Percentiles rank a stretch among this genome's conserved stretches.
phyloP scores from a whole-genome alignment of 2,888 invertebrate genomes.

The Plemyria rubiginata region DNA sequence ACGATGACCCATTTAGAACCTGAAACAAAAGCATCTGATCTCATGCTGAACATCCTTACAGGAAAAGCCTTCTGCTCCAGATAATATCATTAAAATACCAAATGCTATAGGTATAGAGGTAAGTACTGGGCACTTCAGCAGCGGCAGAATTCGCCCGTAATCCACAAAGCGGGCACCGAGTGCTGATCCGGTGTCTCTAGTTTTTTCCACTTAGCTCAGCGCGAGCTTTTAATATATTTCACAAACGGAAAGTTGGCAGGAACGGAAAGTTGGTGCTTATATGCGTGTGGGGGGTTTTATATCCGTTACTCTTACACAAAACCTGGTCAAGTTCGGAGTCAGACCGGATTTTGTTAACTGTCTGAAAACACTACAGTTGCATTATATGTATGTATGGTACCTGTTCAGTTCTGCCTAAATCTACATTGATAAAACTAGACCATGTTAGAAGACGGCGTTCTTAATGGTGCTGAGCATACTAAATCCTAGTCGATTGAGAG shows the following conservation, averaged over 20 bases:
- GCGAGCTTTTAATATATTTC: conserved; percentile 6
- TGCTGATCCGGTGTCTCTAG: conserved; percentile 8
- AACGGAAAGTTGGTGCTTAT: background rate
- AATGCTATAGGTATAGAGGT: background rate
- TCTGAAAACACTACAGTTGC: too few species aligned
- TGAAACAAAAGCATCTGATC: too few species aligned
- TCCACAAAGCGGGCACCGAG: conserved; percentile 14
- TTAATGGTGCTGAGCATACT: too few species aligned
- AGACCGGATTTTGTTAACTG: too few species aligned
- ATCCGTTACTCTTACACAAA: background rate
- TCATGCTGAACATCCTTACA: background rate
- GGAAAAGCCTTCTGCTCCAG: background rate
- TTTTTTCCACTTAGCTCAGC: conserved; percentile 8
- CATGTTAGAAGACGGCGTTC: too few species aligned
- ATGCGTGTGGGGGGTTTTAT: background rate
- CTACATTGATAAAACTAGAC: too few species aligned
- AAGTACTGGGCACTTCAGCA: background rate
- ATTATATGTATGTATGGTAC: too few species aligned
- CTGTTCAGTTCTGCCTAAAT: too few species aligned
- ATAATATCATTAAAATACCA: background rate
- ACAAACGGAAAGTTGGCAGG: background rate
- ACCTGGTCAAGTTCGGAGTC: too few species aligned
- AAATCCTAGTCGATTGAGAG: too few species aligned
- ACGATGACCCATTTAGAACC: too few species aligned
- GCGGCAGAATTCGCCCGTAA: conserved; percentile 5